These are phyloP conservation scores for Pyrocephalus nanus DNA, from an alignment of 2,797 vertebrate genomes.

Conservation along the genomic window DNA sequence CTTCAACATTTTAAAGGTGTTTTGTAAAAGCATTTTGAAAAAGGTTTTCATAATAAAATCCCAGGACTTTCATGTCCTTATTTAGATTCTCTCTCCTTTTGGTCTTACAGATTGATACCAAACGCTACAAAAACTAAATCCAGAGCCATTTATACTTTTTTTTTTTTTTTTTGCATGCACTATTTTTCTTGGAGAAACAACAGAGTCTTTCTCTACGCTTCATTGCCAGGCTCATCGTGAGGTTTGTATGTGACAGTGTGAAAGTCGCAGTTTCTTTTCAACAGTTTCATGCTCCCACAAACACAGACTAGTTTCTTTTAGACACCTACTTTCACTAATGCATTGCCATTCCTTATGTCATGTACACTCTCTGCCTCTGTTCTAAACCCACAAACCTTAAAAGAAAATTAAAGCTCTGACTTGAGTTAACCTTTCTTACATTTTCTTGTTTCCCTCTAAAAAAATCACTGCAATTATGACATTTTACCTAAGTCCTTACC, in stretches of 20 bases:
- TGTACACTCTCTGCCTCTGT: not conserved
- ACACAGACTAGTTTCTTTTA: slow-evolving; percentile 30
- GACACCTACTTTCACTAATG: slow-evolving; percentile 30
- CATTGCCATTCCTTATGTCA: not conserved
- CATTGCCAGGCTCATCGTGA: slow-evolving; percentile 1
- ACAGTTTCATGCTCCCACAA: slow-evolving; percentile 55
- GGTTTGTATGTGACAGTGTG: slow-evolving; percentile 45
- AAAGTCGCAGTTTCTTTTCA: slow-evolving; percentile 64
- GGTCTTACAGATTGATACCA: not conserved
- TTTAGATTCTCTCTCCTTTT: not conserved
- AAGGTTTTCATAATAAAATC: not conserved
- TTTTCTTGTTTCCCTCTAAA: not conserved
- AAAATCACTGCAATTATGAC: not conserved
- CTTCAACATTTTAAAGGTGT: not conserved
- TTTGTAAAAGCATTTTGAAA: not conserved
- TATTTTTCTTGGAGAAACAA: slow-evolving; percentile 23
- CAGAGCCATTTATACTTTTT: not conserved
- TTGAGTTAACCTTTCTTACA: not conserved
- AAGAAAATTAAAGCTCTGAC: slow-evolving; percentile 5
- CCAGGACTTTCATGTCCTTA: not conserved
- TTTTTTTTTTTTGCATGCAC: not conserved
- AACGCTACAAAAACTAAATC: not conserved
- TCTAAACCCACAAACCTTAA: not conserved
- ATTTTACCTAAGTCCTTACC: not conserved
- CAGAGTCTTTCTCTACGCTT: slow-evolving; percentile 16